phyloP scores from a whole-genome alignment of 2,797 vertebrate species.

The Falco cherrug region DNA sequence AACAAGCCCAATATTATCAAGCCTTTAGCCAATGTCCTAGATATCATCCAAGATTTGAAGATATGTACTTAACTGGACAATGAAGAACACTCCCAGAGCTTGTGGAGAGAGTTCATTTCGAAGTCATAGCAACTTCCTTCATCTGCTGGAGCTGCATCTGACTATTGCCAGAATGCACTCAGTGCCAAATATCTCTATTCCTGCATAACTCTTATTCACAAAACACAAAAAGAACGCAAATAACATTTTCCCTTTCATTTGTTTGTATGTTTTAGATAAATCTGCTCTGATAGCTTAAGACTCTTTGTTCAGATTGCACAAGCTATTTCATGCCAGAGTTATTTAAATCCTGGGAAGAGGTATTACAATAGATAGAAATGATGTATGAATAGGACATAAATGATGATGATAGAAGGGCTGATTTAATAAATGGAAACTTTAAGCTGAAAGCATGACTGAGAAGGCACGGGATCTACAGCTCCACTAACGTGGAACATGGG shows the following conservation, averaged over 20 bases:
- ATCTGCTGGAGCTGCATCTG: background rate
- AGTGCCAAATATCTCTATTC: background rate
- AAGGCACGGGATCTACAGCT: background rate
- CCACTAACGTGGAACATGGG: background rate
- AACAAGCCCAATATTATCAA: background rate
- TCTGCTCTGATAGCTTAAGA: conserved; percentile 6
- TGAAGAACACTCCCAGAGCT: conserved; percentile 31
- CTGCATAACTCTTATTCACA: background rate
- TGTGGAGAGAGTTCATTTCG: conserved; percentile 12
- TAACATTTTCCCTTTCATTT: background rate
- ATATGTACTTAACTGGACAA: conserved; percentile 2
- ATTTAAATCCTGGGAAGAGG: conserved; percentile 31
- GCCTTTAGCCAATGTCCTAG: background rate
- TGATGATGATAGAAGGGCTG: conserved; percentile 10
- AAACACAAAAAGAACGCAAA: conserved; percentile 32
- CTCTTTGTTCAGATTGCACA: conserved; percentile 7
- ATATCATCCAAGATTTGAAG: background rate
- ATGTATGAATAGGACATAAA: conserved; percentile 14
- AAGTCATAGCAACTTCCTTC: conserved; percentile 24
- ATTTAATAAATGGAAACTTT: conserved; percentile 34
- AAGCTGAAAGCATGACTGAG: conserved; percentile 18
- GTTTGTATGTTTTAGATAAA: conserved; percentile 32
- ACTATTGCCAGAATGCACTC: background rate
- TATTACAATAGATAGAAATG: conserved; percentile 35
- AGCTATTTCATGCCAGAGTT: background rate